phyloP scores from a whole-genome alignment of 1,140 invertebrate genomes.

The Eriosoma lanigerum region DNA sequence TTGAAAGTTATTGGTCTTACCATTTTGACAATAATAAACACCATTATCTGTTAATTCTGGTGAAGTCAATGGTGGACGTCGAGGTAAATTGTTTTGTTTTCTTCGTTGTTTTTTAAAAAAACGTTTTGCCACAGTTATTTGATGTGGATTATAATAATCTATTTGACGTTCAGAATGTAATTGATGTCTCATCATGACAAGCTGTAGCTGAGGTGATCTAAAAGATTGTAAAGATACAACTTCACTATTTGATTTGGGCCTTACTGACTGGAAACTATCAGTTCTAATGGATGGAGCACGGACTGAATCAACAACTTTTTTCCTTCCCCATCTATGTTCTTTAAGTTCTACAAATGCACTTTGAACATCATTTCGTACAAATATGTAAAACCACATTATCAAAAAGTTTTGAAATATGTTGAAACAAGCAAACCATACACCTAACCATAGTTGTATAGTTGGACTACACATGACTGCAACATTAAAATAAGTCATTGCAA shows the following conservation, averaged over 20 bases:
- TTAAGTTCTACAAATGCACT: slow-evolving; percentile 70
- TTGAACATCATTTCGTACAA: slow-evolving; percentile 79
- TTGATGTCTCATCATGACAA: slow-evolving; percentile 71
- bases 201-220: slow-evolving; percentile 70
- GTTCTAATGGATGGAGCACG: slow-evolving; percentile 52
- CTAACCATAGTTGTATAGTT: slow-evolving; percentile 76
- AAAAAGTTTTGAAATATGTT: slow-evolving; percentile 76
- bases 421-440: slow-evolving; percentile 73
- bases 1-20: slow-evolving; percentile 30
- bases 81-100: slow-evolving; percentile 70
- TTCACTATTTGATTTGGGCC: slow-evolving; percentile 61
- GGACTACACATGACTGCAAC: slow-evolving; percentile 68
- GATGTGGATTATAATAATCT: slow-evolving; percentile 89
- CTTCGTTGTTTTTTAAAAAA: slow-evolving; percentile 82
- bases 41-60: slow-evolving; percentile 41
- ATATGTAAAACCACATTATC: slow-evolving; percentile 81
- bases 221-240: slow-evolving; percentile 68
- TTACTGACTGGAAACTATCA: slow-evolving; percentile 29
- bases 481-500: slow-evolving; percentile 71
- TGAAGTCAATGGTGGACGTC: slow-evolving; percentile 45
- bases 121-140: slow-evolving; percentile 86
- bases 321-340: slow-evolving; percentile 57
- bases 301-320: slow-evolving; percentile 26
- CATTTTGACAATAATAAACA: slow-evolving; percentile 37
- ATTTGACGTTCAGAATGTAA: slow-evolving; percentile 61